Evolutionary conservation across 2,888 invertebrate genomes (phyloP), one percentile per base, ranked within the genome.

Genomic region (Nomada ruficornis): DNA sequence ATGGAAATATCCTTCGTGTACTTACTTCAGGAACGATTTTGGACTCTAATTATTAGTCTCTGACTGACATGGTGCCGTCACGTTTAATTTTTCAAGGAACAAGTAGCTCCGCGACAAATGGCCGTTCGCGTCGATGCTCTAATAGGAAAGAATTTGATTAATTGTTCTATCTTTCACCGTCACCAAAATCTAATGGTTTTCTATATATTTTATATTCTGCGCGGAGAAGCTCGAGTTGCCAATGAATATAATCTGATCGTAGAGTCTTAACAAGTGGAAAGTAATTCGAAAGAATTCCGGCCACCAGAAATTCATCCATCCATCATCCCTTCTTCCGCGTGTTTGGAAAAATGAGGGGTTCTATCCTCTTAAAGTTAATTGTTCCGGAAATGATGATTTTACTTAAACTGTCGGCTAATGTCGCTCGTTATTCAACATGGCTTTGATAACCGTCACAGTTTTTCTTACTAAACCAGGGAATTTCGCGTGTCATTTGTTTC

Each of bases 131-230:
- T 68, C 29, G 11, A 52, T 42, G 80, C 63, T 71, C 57, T 68
- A 68, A 68, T 50, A 55, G 42, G n/a, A 67, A 65, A 42, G 54
- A 36, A 29, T 70, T n/a, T 44, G 44, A 69, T 63, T 2, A 52
- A 72, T 23, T 26, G 59, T 50, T 64, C n/a, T 78, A 77, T 78
- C 68, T 69, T 64, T 63, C 63, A 54, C 42, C 7, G 42, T 23
- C 44, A 23, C n/a, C 42, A 3, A 55, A 63, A 70, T 18, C 26
- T 54, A n/a, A 79, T 70, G 36, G 26, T 73, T 64, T 78, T 69
- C 54, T 52, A 69, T 71, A 62, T 72, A 80, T 79, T 82, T 82
- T 79, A 13, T 59, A 75, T 75, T 42, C 44, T 10, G 54, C 63
- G 36, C 26, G 13, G 44, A 23, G 47, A 52, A 65, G 13, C 50